Conservation (phyloP, 1,140 invertebrate genomes). For the Drosophila punjabiensis region DNA sequence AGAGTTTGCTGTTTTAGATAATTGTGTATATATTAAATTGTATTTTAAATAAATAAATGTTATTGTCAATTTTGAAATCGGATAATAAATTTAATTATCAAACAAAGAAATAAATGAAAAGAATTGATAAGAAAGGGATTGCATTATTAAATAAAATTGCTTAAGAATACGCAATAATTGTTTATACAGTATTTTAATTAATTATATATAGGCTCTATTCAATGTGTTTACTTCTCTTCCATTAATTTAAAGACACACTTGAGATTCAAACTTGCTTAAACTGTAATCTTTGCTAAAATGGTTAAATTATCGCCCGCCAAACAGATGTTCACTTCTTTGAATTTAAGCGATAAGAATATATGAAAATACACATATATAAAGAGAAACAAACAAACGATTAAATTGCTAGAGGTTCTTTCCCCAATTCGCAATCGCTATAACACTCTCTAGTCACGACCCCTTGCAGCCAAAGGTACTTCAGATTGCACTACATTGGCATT, state of each 20-base stretch:
- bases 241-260: background rate
- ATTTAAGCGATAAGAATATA: background rate
- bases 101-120: conserved; percentile 10
- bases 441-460: background rate
- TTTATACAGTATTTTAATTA: background rate
- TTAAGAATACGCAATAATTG: too few relatives aligned
- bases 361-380: background rate
- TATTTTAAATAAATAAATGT: conserved; percentile 19
- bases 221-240: too few relatives aligned
- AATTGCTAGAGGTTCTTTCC: conserved; percentile 12
- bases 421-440: background rate
- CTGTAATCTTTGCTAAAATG: background rate
- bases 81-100: conserved; percentile 16
- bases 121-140: background rate
- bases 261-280: background rate
- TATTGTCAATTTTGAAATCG: conserved; percentile 15
- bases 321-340: conserved; percentile 1
- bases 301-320: background rate
- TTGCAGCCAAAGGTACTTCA: conserved; percentile 7
- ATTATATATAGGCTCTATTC: background rate
- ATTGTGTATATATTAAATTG: background rate
- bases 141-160: background rate
- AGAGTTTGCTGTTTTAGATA: conserved; percentile 7
- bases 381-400: background rate
- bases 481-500: conserved; percentile 27